Conservation (phyloP, 2,113 vertebrate genomes). For the Pavo muticus region DNA sequence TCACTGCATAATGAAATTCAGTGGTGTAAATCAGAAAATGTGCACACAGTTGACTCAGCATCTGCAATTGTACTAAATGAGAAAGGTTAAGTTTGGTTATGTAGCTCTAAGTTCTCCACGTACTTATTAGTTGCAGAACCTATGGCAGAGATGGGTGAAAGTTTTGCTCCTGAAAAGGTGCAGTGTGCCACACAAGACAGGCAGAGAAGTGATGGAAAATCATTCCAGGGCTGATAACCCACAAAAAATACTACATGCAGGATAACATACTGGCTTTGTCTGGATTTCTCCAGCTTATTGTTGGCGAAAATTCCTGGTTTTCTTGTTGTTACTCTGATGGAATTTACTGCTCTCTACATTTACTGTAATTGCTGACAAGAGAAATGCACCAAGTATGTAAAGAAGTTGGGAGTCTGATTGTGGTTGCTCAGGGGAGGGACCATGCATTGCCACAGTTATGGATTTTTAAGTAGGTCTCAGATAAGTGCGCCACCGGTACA, state of each 20-base stretch:
- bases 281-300: not conserved
- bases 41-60: not conserved
- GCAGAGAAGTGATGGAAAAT: not conserved
- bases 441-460: not conserved
- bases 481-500: not conserved
- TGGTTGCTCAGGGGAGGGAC: not conserved
- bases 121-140: not conserved
- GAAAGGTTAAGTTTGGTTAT: not conserved
- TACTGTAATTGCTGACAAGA: not conserved
- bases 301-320: not conserved
- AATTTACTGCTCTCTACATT: not conserved
- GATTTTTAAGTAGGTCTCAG: not conserved
- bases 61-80: not conserved
- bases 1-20: not conserved
- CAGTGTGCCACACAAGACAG: not conserved
- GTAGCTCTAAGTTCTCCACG: not conserved
- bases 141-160: not conserved
- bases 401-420: not conserved
- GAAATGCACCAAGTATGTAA: not conserved
- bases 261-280: not conserved
- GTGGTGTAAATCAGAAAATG: not conserved
- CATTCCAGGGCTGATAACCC: not conserved
- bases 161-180: not conserved
- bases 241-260: not conserved
- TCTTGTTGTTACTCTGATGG: not conserved